Evolutionary conservation across 2,888 invertebrate species (phyloP).

Genomic region (Himalopsyche japonica): DNA sequence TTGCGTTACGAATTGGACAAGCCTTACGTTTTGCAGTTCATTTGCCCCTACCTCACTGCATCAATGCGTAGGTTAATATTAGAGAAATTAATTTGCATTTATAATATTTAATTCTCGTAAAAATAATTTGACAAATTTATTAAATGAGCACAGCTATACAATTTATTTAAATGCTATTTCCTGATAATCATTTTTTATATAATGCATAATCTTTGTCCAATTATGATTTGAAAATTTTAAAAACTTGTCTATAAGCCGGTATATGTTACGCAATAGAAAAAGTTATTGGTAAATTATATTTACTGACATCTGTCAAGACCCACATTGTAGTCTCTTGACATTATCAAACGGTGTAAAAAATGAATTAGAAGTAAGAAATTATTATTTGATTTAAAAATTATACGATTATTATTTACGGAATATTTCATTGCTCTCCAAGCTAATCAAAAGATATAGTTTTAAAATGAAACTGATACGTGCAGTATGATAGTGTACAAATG

Average conservation of each 20-base stretch:
- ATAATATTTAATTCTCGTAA: background rate
- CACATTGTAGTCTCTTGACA: background rate
- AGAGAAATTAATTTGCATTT: background rate
- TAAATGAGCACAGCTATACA: too few relatives aligned
- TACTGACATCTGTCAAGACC: background rate
- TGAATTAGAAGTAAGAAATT: background rate
- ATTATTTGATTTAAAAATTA: background rate
- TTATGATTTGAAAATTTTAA: too few relatives aligned
- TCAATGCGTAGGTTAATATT: background rate
- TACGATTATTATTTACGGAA: background rate
- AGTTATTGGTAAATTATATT: background rate
- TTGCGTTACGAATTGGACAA: background rate
- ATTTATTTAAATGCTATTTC: too few relatives aligned
- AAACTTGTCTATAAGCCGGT: background rate
- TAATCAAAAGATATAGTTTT: background rate
- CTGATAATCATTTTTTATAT: too few relatives aligned
- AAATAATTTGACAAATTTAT: too few relatives aligned
- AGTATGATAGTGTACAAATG: background rate
- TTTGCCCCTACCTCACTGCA: background rate
- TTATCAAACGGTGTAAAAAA: background rate
- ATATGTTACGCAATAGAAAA: background rate
- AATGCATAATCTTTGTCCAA: too few relatives aligned
- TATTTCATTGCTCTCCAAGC: background rate
- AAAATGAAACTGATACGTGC: background rate
- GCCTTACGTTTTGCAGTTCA: background rate